Evolutionary conservation across 2,797 vertebrate species (phyloP).

Genomic region (Scarus forsteni): DNA sequence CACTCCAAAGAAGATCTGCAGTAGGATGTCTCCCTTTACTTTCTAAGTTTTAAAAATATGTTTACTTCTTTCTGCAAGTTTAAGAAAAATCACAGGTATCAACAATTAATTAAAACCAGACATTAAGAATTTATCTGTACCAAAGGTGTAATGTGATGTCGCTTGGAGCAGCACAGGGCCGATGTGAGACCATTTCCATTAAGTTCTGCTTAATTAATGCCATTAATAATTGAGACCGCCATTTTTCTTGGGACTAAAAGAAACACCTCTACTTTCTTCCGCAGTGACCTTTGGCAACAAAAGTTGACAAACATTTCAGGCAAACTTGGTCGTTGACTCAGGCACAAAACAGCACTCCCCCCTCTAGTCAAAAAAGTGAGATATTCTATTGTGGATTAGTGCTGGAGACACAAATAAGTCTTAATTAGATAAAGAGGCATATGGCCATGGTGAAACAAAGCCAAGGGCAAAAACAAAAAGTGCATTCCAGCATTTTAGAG

Average conservation of each 20-base stretch:
- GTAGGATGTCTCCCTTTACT: background rate
- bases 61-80: conserved; percentile 54
- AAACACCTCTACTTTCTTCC: conserved; percentile 64
- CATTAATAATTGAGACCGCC: conserved; percentile 79
- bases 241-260: conserved; percentile 77
- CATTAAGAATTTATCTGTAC: conserved; percentile 84
- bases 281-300: conserved; percentile 71
- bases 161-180: conserved; percentile 73
- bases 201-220: conserved; percentile 81
- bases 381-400: conserved; percentile 48
- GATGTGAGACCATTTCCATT: conserved; percentile 81
- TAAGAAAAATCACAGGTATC: conserved; percentile 79
- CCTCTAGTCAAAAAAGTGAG: conserved; percentile 7
- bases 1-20: background rate
- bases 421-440: conserved; percentile 60
- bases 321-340: conserved; percentile 56
- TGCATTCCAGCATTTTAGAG: conserved; percentile 64
- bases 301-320: conserved; percentile 66
- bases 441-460: conserved; percentile 64
- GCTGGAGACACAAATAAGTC: conserved; percentile 42
- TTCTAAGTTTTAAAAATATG: conserved; percentile 30
- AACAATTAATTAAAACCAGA: conserved; percentile 80
- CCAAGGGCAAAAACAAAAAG: conserved; percentile 74
- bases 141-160: conserved; percentile 84
- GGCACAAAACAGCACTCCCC: conserved; percentile 12